Evolutionary conservation across 2,888 invertebrate genomes (phyloP), one percentile per base, ranked within the genome.

Genomic region (Ornithoptera alexandrae): DNA sequence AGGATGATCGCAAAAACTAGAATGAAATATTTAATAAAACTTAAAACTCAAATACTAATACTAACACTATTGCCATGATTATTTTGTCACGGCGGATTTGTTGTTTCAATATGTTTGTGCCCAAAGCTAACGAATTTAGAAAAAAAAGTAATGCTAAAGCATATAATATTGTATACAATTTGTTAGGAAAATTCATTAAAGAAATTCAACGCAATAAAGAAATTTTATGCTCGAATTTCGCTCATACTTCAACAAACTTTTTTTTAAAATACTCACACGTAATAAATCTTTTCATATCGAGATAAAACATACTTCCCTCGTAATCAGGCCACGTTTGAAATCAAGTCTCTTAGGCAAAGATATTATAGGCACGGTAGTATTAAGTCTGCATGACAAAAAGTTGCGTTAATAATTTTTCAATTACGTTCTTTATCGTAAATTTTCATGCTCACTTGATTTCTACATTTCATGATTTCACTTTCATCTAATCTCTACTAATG

Each of bases 361-460:
- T n/a, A 64, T 42, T 42, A 58, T 46, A n/a, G 7, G 30, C 17
- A 30, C 15, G 30, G 46, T 42, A 22, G 1, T 7, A 59, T 30
- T 30, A 62, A 18, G 53, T 18, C 6, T 24, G 22, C 66, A 17
- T 39, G 18, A 22, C 6, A 46, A 63, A 57, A 42, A 56, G 18
- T 42, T 12, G 63, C 70, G 58, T 60, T 62, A 62, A 56, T 59
- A 67, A 71, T 71, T 71, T 57, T 67, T 42, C 65, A 71, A 67
- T 71, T 71, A 71, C 46, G 22, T 61, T 57, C 65, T n/a, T 56
- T 64, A 63, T 64, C 50, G 24, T 56, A 22, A 22, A 61, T 61
- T 67, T 61, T 39, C 67, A 61, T 53, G 61, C 18, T 53, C 36
- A 60, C 60, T 17, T 65, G 22, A 36, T 46, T 8, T 42, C n/a